These are phyloP conservation scores for Mustela nigripes DNA, from an alignment of 2,113 vertebrate species.

Conservation along the genomic window DNA sequence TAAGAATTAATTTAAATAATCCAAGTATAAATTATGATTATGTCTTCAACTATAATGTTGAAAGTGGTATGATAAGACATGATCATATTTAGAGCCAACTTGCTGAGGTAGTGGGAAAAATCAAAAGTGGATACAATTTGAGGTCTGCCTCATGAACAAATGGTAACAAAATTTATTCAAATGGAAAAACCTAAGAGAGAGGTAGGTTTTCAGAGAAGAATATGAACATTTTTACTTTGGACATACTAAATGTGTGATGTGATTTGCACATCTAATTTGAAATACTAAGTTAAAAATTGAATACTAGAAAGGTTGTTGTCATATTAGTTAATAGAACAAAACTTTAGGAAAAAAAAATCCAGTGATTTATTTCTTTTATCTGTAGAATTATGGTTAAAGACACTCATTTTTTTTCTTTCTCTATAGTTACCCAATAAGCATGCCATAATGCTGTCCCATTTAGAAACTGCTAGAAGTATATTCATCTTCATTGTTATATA, in stretches of 20 bases:
- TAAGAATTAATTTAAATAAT: background rate
- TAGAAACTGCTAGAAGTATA: background rate
- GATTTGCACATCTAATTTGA: background rate
- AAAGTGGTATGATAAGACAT: background rate
- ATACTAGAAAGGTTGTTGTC: background rate
- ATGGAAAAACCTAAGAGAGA: background rate
- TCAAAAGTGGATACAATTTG: accelerated
- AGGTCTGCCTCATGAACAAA: background rate
- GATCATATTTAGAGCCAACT: background rate
- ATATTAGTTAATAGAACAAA: background rate
- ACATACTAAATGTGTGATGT: background rate
- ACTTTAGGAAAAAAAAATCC: background rate
- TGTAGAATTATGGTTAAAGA: background rate
- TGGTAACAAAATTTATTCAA: background rate
- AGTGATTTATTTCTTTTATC: background rate
- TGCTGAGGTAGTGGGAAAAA: background rate
- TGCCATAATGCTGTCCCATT: accelerated
- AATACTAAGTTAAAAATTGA: background rate
- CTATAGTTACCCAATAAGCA: background rate
- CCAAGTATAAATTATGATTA: background rate
- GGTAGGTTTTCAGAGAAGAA: background rate
- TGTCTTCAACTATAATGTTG: background rate
- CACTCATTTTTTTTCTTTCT: background rate
- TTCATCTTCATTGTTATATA: background rate
- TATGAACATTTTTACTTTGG: background rate